Evolutionary conservation across 2,888 invertebrate species (phyloP), one percentile per base, ranked within the genome.

Genomic region (Spatulosminthurus flaviceps): DNA sequence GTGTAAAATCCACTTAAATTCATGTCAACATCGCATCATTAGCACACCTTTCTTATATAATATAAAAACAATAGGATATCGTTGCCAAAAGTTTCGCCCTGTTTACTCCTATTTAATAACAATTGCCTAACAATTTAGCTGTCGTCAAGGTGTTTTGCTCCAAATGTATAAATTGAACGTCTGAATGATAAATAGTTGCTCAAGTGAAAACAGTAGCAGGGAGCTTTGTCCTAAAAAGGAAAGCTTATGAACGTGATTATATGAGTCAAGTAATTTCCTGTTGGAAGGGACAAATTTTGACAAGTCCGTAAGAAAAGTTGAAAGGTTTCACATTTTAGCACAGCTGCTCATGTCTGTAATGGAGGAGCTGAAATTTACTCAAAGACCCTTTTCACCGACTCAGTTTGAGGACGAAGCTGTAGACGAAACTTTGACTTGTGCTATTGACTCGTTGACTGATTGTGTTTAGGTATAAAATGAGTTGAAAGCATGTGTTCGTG

Each of bases 231-330:
- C 24, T 7, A 13, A 61, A 61, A 24, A 11, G 64, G 11, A 21
- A 9, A 26, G 64, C 26, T 24, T 22, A 64, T 21, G 11, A 22
- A 22, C 11, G 64, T 24, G 64, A 64, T 64, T 64, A 64, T 24
- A 22, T 4, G 64, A 2, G 26, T n/a, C n/a, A 21, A 16, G 24
- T 64, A 64, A 64, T 64, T 64, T 64, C 64, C 64, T 64, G 64
- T 64, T 9, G 16, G 22, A 21, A 19, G 16, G 26, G 66, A 76
- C 76, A 66, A 76, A 76, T 76, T 76, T 76, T 76, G 76, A 76
- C 76, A 76, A 22, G 76, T 76, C 76, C 67, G 16, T 76, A 67
- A 76, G 61, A 41, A 76, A 73, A 66, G 42, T 42, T 16, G 75
- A 41, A 22, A 42, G 75, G 29, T 51, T 51, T 51, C 51, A 51